A percentile compares a stretch with the other conserved stretches of the same genome.
phyloP scores from a whole-genome alignment of 2,888 invertebrate species.

The Trissolcus brochymenae region DNA sequence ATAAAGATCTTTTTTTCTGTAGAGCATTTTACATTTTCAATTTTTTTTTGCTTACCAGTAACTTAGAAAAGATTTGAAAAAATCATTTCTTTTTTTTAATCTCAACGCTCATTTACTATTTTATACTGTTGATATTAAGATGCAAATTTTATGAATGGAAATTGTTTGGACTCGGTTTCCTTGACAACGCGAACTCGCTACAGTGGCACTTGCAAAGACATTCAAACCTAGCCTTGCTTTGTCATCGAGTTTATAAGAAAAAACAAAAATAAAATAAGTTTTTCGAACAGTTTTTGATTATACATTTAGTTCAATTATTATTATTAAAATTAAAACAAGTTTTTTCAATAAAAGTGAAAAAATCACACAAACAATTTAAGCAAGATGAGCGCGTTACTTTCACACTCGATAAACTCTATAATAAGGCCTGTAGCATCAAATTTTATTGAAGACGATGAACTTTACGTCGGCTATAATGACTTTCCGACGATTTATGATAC shows the following conservation, averaged over 20 bases:
- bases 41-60: background rate
- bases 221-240: slow-evolving; percentile 4
- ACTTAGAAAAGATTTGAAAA: too few relatives aligned
- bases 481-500: slow-evolving; percentile 82
- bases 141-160: slow-evolving; percentile 35
- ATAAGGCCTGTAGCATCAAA: slow-evolving; percentile 37
- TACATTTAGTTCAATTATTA: background rate
- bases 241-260: background rate
- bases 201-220: slow-evolving; percentile 1
- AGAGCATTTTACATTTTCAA: background rate
- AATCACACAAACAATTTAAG: background rate
- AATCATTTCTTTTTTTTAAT: too few relatives aligned
- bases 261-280: background rate
- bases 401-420: slow-evolving; percentile 31
- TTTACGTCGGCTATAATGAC: slow-evolving; percentile 84
- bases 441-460: slow-evolving; percentile 81
- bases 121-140: background rate
- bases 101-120: background rate
- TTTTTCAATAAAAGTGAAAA: slow-evolving; percentile 1
- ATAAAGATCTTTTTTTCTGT: background rate
- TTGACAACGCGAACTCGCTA: slow-evolving; percentile 9
- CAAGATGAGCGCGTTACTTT: slow-evolving; percentile 28
- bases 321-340: background rate
- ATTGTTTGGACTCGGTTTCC: slow-evolving; percentile 28
- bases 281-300: background rate